Percentiles rank a stretch among this genome's conserved stretches.
Evolutionary conservation across 2,113 vertebrate genomes (phyloP).

Genomic region (Heloderma charlesbogerti): DNA sequence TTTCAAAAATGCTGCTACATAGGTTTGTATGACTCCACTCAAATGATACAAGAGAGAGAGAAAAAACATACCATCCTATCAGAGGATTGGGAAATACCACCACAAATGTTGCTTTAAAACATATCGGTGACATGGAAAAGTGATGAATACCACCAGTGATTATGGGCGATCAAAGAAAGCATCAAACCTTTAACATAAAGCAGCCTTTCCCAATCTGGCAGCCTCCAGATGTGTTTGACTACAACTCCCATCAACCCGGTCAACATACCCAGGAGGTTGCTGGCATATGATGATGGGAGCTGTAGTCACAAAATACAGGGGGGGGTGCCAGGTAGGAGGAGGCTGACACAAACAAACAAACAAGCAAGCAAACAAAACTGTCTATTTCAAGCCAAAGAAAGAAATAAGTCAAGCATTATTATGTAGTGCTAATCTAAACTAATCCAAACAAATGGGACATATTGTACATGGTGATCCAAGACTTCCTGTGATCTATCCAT

Average conservation of each 20-base stretch:
- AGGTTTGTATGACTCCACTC: neutral
- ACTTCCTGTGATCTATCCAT: too few relatives aligned
- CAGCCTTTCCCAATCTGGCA: neutral
- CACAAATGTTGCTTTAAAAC: neutral
- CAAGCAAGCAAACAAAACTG: neutral
- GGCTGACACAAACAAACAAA: neutral
- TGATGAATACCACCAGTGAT: neutral
- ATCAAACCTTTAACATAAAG: neutral
- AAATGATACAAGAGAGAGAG: conserved; percentile 2
- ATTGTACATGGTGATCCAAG: too few relatives aligned
- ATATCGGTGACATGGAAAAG: neutral
- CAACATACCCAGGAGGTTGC: too few relatives aligned
- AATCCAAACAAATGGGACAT: neutral
- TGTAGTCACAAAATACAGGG: too few relatives aligned
- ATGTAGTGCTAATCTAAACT: neutral
- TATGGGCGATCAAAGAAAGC: neutral
- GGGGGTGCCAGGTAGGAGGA: too few relatives aligned
- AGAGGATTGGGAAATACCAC: neutral
- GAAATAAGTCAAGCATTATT: neutral
- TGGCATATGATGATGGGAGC: too few relatives aligned
- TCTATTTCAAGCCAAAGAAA: neutral
- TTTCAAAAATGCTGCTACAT: neutral
- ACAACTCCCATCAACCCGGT: neutral
- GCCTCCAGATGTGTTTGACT: too few relatives aligned
- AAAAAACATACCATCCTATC: neutral